Conservation (phyloP, 2,113 vertebrate genomes). For the Pangasianodon gigas region DNA sequence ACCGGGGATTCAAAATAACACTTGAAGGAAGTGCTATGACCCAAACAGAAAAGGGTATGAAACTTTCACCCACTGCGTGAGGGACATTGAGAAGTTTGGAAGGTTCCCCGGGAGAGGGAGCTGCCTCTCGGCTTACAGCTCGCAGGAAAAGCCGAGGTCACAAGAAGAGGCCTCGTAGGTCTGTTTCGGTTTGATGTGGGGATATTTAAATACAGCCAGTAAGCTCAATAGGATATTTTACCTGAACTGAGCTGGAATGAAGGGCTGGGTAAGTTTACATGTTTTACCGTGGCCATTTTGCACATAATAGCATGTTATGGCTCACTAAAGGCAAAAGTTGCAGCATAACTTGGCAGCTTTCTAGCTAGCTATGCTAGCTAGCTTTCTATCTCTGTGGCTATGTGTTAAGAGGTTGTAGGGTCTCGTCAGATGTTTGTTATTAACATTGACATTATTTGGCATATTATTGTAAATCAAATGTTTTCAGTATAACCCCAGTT, state of each 20-base stretch:
- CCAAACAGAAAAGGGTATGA: conserved; percentile 69
- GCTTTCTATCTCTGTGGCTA: background rate
- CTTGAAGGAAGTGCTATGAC: conserved; percentile 69
- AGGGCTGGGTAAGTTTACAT: conserved; percentile 74
- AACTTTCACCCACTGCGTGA: conserved; percentile 72
- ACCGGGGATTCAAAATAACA: conserved; percentile 63
- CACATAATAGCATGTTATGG: conserved; percentile 29
- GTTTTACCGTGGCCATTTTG: conserved; percentile 30
- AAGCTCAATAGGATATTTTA: conserved; percentile 57
- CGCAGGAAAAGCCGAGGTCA: conserved; percentile 89
- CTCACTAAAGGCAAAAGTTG: conserved; percentile 45
- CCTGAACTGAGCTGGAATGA: conserved; percentile 69
- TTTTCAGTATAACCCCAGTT: background rate
- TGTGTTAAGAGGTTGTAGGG: conserved; percentile 1
- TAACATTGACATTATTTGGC: background rate
- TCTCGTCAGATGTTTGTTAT: background rate
- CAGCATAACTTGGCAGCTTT: conserved; percentile 49
- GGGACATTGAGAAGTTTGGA: conserved; percentile 77
- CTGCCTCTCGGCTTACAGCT: conserved; percentile 75
- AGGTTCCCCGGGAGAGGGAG: conserved; percentile 70
- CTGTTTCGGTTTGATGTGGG: conserved; percentile 74
- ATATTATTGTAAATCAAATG: background rate
- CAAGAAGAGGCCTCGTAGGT: conserved; percentile 79
- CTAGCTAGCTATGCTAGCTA: conserved; percentile 26
- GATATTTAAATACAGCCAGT: conserved; percentile 65